Evolutionary conservation across 2,888 invertebrate species (phyloP), one percentile per base, ranked within the genome.

Genomic region (Leucophenga montana): DNA sequence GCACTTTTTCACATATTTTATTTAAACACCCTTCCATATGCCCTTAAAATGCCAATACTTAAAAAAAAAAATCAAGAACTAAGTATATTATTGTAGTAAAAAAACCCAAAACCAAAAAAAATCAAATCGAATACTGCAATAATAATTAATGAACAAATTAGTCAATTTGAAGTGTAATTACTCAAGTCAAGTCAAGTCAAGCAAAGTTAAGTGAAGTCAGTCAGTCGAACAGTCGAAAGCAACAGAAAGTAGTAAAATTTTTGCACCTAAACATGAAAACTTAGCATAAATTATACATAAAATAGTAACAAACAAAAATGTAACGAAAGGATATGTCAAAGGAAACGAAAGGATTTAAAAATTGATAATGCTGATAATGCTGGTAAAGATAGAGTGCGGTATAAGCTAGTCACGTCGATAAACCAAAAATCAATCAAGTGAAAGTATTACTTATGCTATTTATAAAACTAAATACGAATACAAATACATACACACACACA

Each of bases 351-450:
- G 27, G 22, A 56, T 57, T 31, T n/a, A 57, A 31, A n/a, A 71
- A 74, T 74, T 69, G 20, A 39, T 39, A 11, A 33, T 8, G 39
- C 1, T 39, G 39, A 39, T 39, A 11, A 5, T 11, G 39, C 1
- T 39, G 39, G 11, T 39, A 39, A 39, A 39, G 39, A 27, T 39
- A 5, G 39, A 5, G 9, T n/a, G 11, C 8, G 8, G 39, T 11
- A 39, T 39, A 11, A 11, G 8, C 4, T 39, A 39, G 39, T 39
- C 11, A 39, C 39, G 39, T 39, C 39, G 39, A 39, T 39, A 85
- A 86, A 84, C 82, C 82, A 80, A 79, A 86, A 85, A 84, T 84
- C 86, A 86, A 86, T 86, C 86, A 86, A 85, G 85, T 78, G 78
- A 78, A 85, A 86, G 86, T 86, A 86, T 86, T 86, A 86, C 78